These are phyloP conservation scores for Amiota minor DNA, from an alignment of 2,888 invertebrate species.

Conservation along the genomic window DNA sequence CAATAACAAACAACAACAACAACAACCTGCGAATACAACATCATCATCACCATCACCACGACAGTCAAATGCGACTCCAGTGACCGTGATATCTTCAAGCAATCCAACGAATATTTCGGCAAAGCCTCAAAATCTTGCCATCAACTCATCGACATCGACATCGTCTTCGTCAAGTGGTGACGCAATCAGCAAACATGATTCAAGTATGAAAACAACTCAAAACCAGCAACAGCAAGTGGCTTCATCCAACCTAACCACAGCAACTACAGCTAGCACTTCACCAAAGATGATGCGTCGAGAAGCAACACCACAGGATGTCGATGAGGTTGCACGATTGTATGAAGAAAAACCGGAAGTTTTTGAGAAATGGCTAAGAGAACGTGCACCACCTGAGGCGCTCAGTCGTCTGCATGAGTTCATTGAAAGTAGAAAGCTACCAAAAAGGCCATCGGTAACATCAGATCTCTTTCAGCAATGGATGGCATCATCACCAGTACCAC, in stretches of 20 bases:
- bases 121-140: constrained; percentile 28
- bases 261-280: constrained; percentile 27
- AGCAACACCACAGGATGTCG: constrained; percentile 68
- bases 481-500: constrained; percentile 84
- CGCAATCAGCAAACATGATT: too few relatives aligned
- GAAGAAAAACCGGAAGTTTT: constrained; percentile 80
- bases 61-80: neutral
- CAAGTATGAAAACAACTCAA: neutral
- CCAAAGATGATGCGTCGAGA: constrained; percentile 35
- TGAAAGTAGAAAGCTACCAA: constrained; percentile 75
- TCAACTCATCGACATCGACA: too few relatives aligned
- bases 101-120: constrained; percentile 17
- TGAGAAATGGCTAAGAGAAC: constrained; percentile 85
- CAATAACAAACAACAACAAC: constrained; percentile 51
- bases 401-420: constrained; percentile 77
- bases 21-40: constrained; percentile 36
- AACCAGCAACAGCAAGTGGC: constrained; percentile 33
- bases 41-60: constrained; percentile 29
- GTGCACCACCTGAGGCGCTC: constrained; percentile 81
- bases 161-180: too few relatives aligned
- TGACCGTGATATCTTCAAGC: constrained; percentile 1
- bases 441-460: constrained; percentile 85
- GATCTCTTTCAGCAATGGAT: constrained; percentile 91
- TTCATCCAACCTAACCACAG: neutral
- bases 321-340: constrained; percentile 73